phyloP scores from a whole-genome alignment of 2,113 vertebrate species.

The Sinocyclocheilus anshuiensis region DNA sequence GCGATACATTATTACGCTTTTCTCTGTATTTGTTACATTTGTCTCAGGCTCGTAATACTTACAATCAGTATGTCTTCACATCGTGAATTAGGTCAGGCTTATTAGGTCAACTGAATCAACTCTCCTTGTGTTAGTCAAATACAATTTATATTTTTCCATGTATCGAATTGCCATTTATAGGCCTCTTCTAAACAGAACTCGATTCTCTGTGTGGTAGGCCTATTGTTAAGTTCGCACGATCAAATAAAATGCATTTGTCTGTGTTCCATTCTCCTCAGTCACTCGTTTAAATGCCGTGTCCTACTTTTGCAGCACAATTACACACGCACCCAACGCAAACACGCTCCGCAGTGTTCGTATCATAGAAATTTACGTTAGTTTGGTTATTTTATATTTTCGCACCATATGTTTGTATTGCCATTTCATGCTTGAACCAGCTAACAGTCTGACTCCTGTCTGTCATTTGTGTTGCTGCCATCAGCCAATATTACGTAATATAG shows the following conservation, averaged over 20 bases:
- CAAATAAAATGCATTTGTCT: neutral
- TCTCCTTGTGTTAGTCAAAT: too few species aligned
- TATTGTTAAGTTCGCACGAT: neutral
- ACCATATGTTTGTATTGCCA: neutral
- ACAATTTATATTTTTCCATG: neutral
- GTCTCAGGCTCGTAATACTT: neutral
- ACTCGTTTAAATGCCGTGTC: neutral
- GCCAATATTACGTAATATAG: constrained; percentile 3
- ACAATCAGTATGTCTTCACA: neutral
- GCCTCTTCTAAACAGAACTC: neutral
- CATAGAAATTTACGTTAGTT: neutral
- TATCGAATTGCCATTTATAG: neutral
- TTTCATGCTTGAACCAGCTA: neutral
- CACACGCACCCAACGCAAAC: neutral
- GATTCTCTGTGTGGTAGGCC: neutral
- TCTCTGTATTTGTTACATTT: neutral
- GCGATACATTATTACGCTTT: neutral
- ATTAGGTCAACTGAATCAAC: too few species aligned
- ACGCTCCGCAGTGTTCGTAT: neutral
- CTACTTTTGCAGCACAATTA: neutral
- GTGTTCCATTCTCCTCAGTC: neutral
- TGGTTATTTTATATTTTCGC: neutral
- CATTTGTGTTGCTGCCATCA: neutral
- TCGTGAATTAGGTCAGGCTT: neutral
- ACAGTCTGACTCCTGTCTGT: neutral